Evolutionary conservation across 2,797 vertebrate genomes (phyloP), one percentile per base, ranked within the genome.

Genomic region (Garrulus glandarius): DNA sequence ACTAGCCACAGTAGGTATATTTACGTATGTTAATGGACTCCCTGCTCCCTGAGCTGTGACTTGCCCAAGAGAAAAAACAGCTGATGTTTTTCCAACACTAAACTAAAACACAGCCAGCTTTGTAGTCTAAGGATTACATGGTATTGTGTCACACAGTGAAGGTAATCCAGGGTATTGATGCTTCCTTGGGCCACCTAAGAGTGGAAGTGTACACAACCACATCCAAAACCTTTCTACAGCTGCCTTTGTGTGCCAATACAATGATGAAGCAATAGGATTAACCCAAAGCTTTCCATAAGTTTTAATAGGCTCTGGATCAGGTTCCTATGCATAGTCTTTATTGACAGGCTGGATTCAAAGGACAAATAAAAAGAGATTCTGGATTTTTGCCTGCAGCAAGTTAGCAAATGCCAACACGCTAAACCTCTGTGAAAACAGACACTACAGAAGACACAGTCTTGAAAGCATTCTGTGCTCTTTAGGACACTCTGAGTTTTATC

Each of bases 321-420:
- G 55, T 84, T 92, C 55, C 39, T 67, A 30, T 88, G 44, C 3
- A 6, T 6, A 68, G 56, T 7, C 44, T 78, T 72, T 87, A 70
- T 55, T 67, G 65, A 59, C 63, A 92, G 29, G 37, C 30, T 79
- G 43, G 26, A 94, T 82, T 84, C 52, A 84, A 63, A 70, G n/a
- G 37, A n/a, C 22, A 81, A 95, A 94, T 72, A 76, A 88, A 93
- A 79, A 72, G 44, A 21, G 44, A 90, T 63, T 89, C 76, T 93
- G 83, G 80, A 90, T 70, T 92, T 94, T 81, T 84, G 85, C 74
- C 85, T 44, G 60, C 70, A 93, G 63, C 69, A 53, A 39, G n/a
- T 84, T 86, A 90, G 76, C n/a, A 88, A 86, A 93, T 75, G 67
- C 85, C 77, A 96, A 90, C 22, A 84, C 30, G 17, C 22, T 43